Percentiles rank a stretch among this genome's conserved stretches.
phyloP scores from a whole-genome alignment of 2,888 invertebrate genomes.

The Malachius bipustulatus region DNA sequence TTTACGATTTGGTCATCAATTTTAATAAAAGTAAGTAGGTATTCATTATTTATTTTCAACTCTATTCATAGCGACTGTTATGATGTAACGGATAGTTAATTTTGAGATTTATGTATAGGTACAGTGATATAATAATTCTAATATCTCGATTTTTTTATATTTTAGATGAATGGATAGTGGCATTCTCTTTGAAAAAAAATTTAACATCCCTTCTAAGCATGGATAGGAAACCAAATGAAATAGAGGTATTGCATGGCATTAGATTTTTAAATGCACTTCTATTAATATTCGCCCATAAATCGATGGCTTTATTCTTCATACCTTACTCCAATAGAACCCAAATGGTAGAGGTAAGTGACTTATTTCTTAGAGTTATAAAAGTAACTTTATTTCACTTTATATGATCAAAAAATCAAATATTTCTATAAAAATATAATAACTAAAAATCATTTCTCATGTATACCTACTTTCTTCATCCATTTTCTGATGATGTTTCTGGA shows the following conservation, averaged over 20 bases:
- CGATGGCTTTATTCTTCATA: conserved; percentile 57
- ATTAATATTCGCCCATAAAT: conserved; percentile 53
- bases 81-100: too few species aligned
- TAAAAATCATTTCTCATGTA: too few species aligned
- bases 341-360: conserved; percentile 50
- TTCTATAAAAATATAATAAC: too few species aligned
- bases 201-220: conserved; percentile 42
- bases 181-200: conserved; percentile 54
- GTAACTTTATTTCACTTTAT: too few species aligned
- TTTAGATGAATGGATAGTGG: conserved; percentile 41
- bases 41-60: too few species aligned
- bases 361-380: too few species aligned
- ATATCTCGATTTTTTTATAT: too few species aligned
- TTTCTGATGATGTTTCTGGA: neutral
- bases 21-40: conserved; percentile 27
- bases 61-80: too few species aligned
- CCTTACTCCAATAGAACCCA: conserved; percentile 54
- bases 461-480: too few species aligned
- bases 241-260: conserved; percentile 53
- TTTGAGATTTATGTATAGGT: too few species aligned
- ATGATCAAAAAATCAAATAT: too few species aligned
- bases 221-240: conserved; percentile 43
- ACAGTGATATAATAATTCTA: too few species aligned
- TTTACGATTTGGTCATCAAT: conserved; percentile 25
- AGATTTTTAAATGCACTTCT: conserved; percentile 52